Conservation (phyloP, 2,113 vertebrate genomes). For the Mormoops blainvillei region DNA sequence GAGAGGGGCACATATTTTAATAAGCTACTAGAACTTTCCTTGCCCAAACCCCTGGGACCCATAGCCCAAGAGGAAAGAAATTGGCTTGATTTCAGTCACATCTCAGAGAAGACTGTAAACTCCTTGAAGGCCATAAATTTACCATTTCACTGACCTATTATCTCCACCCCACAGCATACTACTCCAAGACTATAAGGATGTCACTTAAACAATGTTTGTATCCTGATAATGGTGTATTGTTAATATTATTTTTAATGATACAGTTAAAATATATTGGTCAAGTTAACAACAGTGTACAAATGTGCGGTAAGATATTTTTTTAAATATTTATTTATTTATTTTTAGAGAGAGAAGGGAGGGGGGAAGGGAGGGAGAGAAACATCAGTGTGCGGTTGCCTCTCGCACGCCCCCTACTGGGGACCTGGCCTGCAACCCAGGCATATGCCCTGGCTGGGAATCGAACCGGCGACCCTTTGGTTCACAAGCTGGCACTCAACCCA, state of each 20-base stretch:
- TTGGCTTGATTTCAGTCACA: neutral
- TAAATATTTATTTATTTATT: too few species aligned
- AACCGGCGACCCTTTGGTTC: too few species aligned
- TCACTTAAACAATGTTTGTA: neutral
- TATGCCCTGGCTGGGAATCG: too few species aligned
- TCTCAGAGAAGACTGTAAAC: neutral
- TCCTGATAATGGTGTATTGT: neutral
- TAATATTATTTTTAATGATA: constrained; percentile 25
- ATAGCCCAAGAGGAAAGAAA: neutral
- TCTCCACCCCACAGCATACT: neutral
- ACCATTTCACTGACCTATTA: neutral
- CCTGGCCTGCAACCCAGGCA: too few species aligned
- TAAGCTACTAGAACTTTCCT: neutral
- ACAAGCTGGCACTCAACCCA: too few species aligned
- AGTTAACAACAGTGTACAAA: neutral
- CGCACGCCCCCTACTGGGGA: too few species aligned
- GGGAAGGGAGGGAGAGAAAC: too few species aligned
- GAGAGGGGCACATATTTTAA: neutral
- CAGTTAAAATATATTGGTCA: neutral
- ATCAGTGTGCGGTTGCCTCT: too few species aligned
- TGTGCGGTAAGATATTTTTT: too few species aligned
- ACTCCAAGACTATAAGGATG: neutral
- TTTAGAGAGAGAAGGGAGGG: too few species aligned
- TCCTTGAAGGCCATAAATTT: neutral
- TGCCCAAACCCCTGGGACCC: neutral